These are phyloP conservation scores for Mus spicilegus DNA, from an alignment of 2,113 vertebrate species.

Conservation along the genomic window DNA sequence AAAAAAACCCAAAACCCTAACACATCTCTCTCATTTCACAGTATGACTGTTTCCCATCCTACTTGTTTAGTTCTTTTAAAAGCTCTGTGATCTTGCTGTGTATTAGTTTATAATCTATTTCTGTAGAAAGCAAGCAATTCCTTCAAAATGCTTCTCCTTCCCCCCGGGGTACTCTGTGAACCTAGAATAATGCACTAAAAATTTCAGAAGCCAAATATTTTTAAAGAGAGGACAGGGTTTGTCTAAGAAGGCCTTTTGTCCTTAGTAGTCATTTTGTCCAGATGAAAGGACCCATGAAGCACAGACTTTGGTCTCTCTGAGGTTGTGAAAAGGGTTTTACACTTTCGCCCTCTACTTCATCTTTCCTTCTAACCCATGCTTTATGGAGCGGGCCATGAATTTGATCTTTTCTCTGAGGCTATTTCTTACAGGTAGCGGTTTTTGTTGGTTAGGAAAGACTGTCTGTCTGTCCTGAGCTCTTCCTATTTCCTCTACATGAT, in stretches of 20 bases:
- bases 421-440: conserved; percentile 54
- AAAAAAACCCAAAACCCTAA: not conserved
- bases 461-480: conserved; percentile 1
- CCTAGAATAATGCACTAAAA: conserved; percentile 15
- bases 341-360: conserved; percentile 51
- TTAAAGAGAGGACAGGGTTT: conserved; percentile 14
- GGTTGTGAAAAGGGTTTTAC: conserved; percentile 44
- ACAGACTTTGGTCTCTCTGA: conserved; percentile 60
- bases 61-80: conserved; percentile 1
- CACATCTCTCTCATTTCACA: not conserved
- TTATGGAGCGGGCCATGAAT: conserved; percentile 43
- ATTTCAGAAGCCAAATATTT: conserved; percentile 48
- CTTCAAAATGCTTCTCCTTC: conserved; percentile 33
- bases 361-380: conserved; percentile 44
- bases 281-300: conserved; percentile 40
- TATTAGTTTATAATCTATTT: conserved; percentile 20
- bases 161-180: not conserved
- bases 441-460: conserved; percentile 48
- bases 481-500: conserved; percentile 39
- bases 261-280: conserved; percentile 52
- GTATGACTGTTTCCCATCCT: not conserved
- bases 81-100: not conserved
- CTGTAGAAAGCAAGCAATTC: conserved; percentile 11
- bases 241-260: conserved; percentile 52
- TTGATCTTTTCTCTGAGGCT: conserved; percentile 62